Evolutionary conservation across 2,797 vertebrate genomes (phyloP), one percentile per base, ranked within the genome.

Genomic region (Odontamblyopus rebecca): DNA sequence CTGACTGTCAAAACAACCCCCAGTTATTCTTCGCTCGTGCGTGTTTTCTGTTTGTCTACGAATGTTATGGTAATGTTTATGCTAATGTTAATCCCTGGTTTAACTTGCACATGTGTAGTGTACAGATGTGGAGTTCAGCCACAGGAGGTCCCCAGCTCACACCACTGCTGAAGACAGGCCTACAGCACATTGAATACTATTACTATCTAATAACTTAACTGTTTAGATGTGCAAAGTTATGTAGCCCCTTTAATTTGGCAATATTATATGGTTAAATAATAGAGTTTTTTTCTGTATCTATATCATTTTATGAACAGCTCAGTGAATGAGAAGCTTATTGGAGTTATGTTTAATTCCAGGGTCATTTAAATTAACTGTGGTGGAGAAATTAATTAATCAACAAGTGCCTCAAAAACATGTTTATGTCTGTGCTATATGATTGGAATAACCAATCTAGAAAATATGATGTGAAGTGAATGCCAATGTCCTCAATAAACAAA

Each of bases 141-240:
- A 86, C 89, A 86, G 85, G 88, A 81, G 81, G 90, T 88, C 91
- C 79, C 87, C 85, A 85, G 66, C 12, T 73, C 83, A 80, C 84
- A 77, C 72, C 35, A 67, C 67, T 80, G 26, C 44, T 12, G 12
- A n/a, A 53, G 29, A 61, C 23, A 6, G 19, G 19, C 51, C 51
- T 29, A 8, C 26, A 59, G 54, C n/a, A 11, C 4, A 11, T 13
- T 57, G 9, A 57, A 27, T 11, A 23, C 2, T 59, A 27, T 5
- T 60, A 29, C 27, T 0, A 29, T 59, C 35, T 9, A 38, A 38
- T 38, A 8, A 38, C 35, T 9, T 2, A 38, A 38, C 35, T 38
- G 9, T 48, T 48, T 16, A 48, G 44, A 15, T 48, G 41, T 44
- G 41, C 13, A 11, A 44, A 44, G 0, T 12, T 57, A 23, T 27